Conservation (phyloP, 1,140 invertebrate genomes). For the Caenorhabditis brenneri region DNA sequence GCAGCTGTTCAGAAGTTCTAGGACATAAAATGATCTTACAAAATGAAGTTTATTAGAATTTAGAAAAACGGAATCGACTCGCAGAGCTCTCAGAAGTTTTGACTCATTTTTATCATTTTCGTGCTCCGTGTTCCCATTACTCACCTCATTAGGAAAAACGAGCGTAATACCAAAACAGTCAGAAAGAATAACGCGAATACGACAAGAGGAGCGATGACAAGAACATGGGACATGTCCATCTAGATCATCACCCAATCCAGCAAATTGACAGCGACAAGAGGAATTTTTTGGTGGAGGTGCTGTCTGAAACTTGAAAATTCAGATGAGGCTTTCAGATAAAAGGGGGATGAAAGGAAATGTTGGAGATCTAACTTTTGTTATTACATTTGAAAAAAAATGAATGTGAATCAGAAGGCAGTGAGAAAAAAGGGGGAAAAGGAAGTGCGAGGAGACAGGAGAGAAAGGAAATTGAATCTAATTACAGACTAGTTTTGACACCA, state of each 20-base stretch:
- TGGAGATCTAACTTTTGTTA: no score
- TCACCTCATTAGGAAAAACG: constrained; percentile 27
- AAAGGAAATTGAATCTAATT: no score
- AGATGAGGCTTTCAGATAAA: no score
- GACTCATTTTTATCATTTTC: no score
- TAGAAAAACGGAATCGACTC: no score
- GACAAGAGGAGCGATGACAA: constrained; percentile 32
- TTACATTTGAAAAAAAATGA: no score
- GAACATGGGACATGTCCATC: constrained; percentile 35
- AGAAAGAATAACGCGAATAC: constrained; percentile 22
- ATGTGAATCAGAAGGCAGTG: neutral
- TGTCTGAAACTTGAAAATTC: neutral
- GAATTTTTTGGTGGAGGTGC: neutral
- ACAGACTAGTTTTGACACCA: no score
- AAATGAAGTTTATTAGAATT: no score
- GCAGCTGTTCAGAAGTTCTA: no score
- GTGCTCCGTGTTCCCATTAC: neutral
- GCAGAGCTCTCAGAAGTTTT: no score
- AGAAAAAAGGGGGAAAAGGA: neutral
- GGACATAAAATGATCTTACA: no score
- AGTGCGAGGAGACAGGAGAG: neutral
- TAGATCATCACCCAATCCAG: constrained; percentile 12
- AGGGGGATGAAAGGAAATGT: no score
- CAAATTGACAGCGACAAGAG: neutral
- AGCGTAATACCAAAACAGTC: neutral